Evolutionary conservation across 2,888 invertebrate genomes (phyloP), one percentile per base, ranked within the genome.

Genomic region (Aleiodes alternator): DNA sequence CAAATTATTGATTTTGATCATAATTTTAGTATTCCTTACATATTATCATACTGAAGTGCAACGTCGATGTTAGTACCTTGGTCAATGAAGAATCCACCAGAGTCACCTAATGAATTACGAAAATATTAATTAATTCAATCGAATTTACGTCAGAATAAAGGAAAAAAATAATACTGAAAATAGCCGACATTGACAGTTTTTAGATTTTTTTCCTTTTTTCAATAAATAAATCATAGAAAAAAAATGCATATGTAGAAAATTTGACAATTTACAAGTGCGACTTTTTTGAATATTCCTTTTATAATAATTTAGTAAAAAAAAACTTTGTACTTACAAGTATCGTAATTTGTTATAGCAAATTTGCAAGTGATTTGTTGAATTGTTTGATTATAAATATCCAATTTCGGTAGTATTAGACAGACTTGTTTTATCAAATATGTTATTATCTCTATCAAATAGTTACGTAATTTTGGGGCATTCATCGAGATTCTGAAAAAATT

Each of bases 381-480:
- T 23, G 84, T 84, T 73, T 86, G 84, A 80, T 86, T 85, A 78
- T 87, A 86, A 12, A 87, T 68, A 74, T 91, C 90, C 14, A 92
- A 87, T 80, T 91, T 90, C 59, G 90, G 90, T 16, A 92, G 87
- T 43, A 92, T 73, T 48, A 92, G 83, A 56, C 89, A 91, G 69
- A 94, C 81, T 82, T 94, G 92, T 43, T 92, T 91, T 82, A 94
- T 88, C 61, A 94, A 90, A 80, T 92, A 93, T 86, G 92, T 91
- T 78, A 92, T 91, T 80, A 94, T 84, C 82, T 92, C 91, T 85
- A 92, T 90, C 29, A 94, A 81, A 61, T 94, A 92, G 83, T 92
- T 93, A 83, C 93, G 93, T 89, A 95, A 91, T 85, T 93, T 92
- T 0, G 96, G 96, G 3, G 94, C 93, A 87, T 93, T 93, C 79